Evolutionary conservation across 2,113 vertebrate genomes (phyloP), one percentile per base, ranked within the genome.

Genomic region (Setophaga kirtlandii): DNA sequence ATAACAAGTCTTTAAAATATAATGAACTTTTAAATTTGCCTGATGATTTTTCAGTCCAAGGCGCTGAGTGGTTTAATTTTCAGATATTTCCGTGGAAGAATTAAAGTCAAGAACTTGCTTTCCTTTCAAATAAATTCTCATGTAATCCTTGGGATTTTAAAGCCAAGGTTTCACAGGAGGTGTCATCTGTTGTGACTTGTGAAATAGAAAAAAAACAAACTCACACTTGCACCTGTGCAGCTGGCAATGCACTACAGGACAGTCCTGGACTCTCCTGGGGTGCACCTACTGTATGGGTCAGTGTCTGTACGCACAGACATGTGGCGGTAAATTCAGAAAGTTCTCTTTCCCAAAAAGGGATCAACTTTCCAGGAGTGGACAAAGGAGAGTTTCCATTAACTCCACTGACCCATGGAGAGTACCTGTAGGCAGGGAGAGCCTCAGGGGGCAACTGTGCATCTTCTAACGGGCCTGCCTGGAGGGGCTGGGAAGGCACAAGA

Each of bases 201-300:
- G 4, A 35, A 31, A 5, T 53, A 27, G 33, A 24, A 1, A 31
- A 4, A 27, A 15, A 0, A 2, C 16, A 0, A 2, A 20, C 30
- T 3, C 35, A 31, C n/a, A 37, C 21, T 73, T 58, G 10, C 23
- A 47, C 5, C 35, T n/a, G 30, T 56, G 49, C 42, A 55, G 31
- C n/a, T 78, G 87, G 74, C 1, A 3, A 9, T 24, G n/a, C 41
- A 9, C 37, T 62, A 2, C 22, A 35, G 53, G 37, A 44, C 15
- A 58, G 53, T 10, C 53, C 65, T 63, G 56, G 46, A 27, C 16
- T 71, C 35, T 53, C 18, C 64, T 27, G 22, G 31, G 31, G 21
- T 2, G 10, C 46, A 47, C 4, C 24, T 68, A 1, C 33, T 28
- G 53, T 59, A 1, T 16, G 35, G 35, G 30, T 27, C 11, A 9